Percentiles rank a stretch among this genome's conserved stretches.
Conservation (phyloP, 2,113 vertebrate genomes). For the Osmerus eperlanus region DNA sequence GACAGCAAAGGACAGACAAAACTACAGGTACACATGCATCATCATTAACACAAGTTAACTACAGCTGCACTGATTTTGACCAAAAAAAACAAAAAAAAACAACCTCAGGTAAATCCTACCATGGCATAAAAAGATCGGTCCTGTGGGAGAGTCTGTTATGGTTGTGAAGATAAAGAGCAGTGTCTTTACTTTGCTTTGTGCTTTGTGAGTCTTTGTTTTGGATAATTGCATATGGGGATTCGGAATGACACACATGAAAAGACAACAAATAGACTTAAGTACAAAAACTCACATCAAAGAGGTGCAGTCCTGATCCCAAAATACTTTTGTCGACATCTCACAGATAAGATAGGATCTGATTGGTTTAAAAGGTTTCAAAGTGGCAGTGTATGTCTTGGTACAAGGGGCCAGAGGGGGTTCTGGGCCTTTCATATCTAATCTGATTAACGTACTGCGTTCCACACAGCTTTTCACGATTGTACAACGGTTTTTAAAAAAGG, state of each 20-base stretch:
- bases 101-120: conserved; percentile 58
- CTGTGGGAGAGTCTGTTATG: conserved; percentile 31
- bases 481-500: conserved; percentile 27
- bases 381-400: conserved; percentile 3
- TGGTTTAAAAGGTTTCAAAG: conserved; percentile 14
- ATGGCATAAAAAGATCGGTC: conserved; percentile 44
- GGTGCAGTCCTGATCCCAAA: background rate
- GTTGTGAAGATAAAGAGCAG: conserved; percentile 15
- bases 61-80: conserved; percentile 46
- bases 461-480: conserved; percentile 64
- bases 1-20: conserved; percentile 33
- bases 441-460: conserved; percentile 65
- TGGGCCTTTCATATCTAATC: conserved; percentile 34
- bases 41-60: conserved; percentile 37
- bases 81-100: conserved; percentile 15
- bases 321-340: conserved; percentile 3
- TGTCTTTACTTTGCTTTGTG: conserved; percentile 13
- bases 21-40: conserved; percentile 40
- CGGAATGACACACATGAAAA: conserved; percentile 29
- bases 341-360: conserved; percentile 23
- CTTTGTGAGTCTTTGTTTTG: conserved; percentile 7
- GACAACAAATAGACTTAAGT: conserved; percentile 35
- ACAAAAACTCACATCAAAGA: conserved; percentile 9
- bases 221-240: background rate
- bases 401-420: background rate